A percentile compares a stretch with the other conserved stretches of the same genome.
phyloP scores from a whole-genome alignment of 2,888 invertebrate species.

The Dorcus hopei region DNA sequence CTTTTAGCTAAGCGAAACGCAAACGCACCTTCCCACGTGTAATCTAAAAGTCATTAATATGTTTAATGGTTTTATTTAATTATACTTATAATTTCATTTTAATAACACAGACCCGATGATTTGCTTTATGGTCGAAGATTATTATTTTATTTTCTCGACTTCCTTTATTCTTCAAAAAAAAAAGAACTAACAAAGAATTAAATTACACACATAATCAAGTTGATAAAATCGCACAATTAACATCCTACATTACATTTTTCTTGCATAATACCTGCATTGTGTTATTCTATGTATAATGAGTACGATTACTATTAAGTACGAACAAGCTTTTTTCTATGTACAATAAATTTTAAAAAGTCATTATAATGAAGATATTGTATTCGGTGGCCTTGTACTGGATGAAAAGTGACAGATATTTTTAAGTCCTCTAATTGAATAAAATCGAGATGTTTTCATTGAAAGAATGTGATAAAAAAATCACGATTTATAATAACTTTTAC shows the following conservation, averaged over 20 bases:
- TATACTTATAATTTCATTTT: slow-evolving; percentile 39
- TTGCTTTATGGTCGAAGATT: slow-evolving; percentile 2
- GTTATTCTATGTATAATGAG: not conserved
- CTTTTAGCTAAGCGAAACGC: slow-evolving; percentile 16
- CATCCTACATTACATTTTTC: not conserved
- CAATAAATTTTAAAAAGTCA: not conserved
- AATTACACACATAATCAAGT: slow-evolving; percentile 2
- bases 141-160: slow-evolving; percentile 1
- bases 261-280: not conserved
- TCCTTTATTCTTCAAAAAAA: not conserved
- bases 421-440: too few species aligned
- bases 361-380: too few species aligned
- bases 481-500: too few species aligned
- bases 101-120: slow-evolving; percentile 27
- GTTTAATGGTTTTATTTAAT: slow-evolving; percentile 37
- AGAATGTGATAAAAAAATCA: too few species aligned
- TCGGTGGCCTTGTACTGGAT: too few species aligned
- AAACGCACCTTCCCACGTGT: slow-evolving; percentile 28
- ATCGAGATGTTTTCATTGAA: too few species aligned
- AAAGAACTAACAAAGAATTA: not conserved
- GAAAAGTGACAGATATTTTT: too few species aligned
- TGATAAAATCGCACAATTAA: not conserved
- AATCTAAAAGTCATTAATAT: slow-evolving; percentile 39
- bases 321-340: not conserved
- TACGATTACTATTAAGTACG: not conserved